Evolutionary conservation across 2,888 invertebrate genomes (phyloP).

Genomic region (Mesorhabditis spiculigera): DNA sequence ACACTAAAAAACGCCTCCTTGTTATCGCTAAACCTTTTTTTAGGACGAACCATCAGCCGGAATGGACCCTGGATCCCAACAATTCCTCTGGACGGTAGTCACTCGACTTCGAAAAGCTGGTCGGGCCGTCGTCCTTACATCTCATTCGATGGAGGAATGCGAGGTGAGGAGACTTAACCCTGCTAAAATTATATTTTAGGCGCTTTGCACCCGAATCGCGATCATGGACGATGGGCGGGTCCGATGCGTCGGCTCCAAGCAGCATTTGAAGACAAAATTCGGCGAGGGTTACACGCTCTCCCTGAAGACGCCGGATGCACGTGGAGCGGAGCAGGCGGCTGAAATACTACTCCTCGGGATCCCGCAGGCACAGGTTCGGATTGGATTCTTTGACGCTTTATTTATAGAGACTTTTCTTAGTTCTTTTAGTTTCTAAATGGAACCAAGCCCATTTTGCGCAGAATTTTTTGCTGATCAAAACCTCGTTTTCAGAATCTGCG

Average conservation of each 20-base stretch:
- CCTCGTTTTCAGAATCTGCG: too few relatives aligned
- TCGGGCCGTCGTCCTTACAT: constrained; percentile 60
- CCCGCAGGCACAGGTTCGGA: constrained; percentile 15
- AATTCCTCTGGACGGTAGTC: constrained; percentile 68
- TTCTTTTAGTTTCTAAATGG: background rate
- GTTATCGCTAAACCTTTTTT: background rate
- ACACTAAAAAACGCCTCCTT: background rate
- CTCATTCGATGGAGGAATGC: constrained; percentile 61
- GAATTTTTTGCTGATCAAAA: too few relatives aligned
- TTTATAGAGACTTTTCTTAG: background rate
- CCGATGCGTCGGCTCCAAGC: constrained; percentile 51
- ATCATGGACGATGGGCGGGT: constrained; percentile 56
- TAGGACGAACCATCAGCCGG: constrained; percentile 59
- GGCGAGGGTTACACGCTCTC: constrained; percentile 50
- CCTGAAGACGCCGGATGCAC: constrained; percentile 25
- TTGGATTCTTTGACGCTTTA: too few relatives aligned
- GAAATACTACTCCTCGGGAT: constrained; percentile 8
- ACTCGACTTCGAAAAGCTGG: constrained; percentile 61
- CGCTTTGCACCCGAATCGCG: constrained; percentile 52
- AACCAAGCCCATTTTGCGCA: too few relatives aligned
- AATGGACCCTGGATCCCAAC: constrained; percentile 68
- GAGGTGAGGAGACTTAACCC: constrained; percentile 18
- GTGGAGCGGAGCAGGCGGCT: constrained; percentile 5
- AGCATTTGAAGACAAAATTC: constrained; percentile 54
- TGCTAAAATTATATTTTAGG: constrained; percentile 27